Percentiles rank a stretch among this genome's conserved stretches.
phyloP scores from a whole-genome alignment of 2,888 invertebrate genomes.

The Pandemis heparana region DNA sequence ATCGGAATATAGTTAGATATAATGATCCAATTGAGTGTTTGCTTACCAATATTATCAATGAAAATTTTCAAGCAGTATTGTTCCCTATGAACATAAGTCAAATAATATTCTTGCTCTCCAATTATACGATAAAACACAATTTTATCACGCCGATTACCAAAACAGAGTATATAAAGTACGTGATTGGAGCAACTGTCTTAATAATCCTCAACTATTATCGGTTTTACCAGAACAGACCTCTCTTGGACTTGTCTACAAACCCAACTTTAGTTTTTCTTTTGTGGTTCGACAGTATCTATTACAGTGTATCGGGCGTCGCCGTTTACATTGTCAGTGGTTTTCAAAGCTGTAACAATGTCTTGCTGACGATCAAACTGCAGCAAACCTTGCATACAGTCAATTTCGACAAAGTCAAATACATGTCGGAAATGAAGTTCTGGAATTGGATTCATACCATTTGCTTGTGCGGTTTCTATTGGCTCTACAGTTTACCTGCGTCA shows the following conservation, averaged over 20 bases:
- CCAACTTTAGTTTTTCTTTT: background rate
- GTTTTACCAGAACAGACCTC: background rate
- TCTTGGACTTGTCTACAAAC: background rate
- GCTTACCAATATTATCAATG: constrained; percentile 4
- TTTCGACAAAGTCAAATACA: background rate
- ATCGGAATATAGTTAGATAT: background rate
- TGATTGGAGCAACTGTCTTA: background rate
- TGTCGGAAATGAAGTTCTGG: background rate
- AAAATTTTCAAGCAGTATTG: background rate
- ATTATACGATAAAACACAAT: background rate
- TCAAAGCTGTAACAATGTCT: constrained; percentile 4
- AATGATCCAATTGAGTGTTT: constrained; percentile 1
- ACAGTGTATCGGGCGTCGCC: background rate
- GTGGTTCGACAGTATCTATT: background rate
- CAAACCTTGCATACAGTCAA: background rate
- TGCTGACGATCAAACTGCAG: constrained; percentile 10
- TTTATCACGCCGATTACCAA: background rate
- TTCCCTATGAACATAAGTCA: background rate
- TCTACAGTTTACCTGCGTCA: background rate
- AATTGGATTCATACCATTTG: background rate
- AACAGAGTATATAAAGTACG: background rate
- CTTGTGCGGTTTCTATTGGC: background rate
- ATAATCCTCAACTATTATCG: no score
- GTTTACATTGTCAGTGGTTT: background rate
- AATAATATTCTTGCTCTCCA: background rate